Percentiles rank a stretch among this genome's conserved stretches.
phyloP scores from a whole-genome alignment of 2,113 vertebrate species.

The Gobio gobio region DNA sequence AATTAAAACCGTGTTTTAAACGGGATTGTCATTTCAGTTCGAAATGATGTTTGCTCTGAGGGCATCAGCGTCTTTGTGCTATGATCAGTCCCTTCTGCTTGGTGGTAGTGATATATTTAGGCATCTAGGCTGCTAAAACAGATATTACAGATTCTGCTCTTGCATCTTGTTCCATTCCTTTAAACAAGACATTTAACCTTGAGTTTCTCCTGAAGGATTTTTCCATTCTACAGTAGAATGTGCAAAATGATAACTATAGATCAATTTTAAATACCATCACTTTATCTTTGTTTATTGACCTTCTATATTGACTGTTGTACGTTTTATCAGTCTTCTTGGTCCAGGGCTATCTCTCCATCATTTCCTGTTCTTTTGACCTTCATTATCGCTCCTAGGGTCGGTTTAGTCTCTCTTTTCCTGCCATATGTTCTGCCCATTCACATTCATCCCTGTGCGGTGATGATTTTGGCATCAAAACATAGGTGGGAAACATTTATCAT shows the following conservation, averaged over 20 bases:
- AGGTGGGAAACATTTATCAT: neutral
- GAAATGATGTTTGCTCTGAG: neutral
- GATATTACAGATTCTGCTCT: neutral
- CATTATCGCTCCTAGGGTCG: neutral
- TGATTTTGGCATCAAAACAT: neutral
- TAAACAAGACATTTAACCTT: neutral
- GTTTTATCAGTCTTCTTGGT: constrained; percentile 20
- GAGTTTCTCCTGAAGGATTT: neutral
- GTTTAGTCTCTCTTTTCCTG: neutral
- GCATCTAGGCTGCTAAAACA: neutral
- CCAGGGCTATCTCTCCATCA: constrained; percentile 11
- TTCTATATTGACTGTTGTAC: neutral
- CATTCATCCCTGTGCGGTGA: neutral
- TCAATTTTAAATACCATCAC: constrained; percentile 1
- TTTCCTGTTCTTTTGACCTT: neutral
- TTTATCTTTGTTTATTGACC: neutral
- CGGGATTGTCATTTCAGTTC: neutral
- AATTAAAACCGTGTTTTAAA: neutral
- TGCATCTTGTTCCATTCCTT: neutral
- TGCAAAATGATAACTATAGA: neutral
- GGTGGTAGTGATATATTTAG: neutral
- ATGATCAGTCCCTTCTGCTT: neutral
- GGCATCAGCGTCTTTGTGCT: neutral
- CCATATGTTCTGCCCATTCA: constrained; percentile 20
- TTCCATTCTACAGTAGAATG: neutral